These are phyloP conservation scores for Actinia tenebrosa DNA, from an alignment of 64 coral and sea anemone species.

Conservation along the genomic window DNA sequence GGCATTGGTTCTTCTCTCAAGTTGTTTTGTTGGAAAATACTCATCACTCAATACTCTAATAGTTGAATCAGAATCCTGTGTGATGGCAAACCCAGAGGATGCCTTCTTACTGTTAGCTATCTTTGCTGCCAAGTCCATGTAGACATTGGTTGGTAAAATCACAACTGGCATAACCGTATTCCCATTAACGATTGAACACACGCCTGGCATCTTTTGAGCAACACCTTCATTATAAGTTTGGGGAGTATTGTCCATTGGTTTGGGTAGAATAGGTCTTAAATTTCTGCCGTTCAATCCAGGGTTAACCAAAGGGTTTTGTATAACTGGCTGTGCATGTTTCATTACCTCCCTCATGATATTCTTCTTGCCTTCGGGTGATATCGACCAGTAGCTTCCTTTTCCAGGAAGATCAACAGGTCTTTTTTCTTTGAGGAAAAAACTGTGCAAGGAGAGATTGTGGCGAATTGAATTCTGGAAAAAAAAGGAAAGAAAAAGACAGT, in stretches of 20 bases:
- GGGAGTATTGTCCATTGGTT: slow-evolving; percentile 32
- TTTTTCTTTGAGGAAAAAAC: slow-evolving; percentile 91
- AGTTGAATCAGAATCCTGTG: not conserved
- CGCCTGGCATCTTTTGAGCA: slow-evolving; percentile 18
- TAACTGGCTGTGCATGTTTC: slow-evolving; percentile 68
- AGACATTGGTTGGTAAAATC: slow-evolving; percentile 47
- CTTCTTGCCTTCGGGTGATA: slow-evolving; percentile 97
- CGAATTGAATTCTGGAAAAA: slow-evolving; percentile 90
- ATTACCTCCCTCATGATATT: slow-evolving; percentile 87
- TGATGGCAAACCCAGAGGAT: not conserved
- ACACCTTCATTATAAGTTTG: not conserved
- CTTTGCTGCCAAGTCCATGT: slow-evolving; percentile 34
- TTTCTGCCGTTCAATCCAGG: slow-evolving; percentile 2
- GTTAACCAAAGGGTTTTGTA: slow-evolving; percentile 34
- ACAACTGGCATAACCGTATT: slow-evolving; percentile 44
- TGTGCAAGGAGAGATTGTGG: slow-evolving; percentile 95
- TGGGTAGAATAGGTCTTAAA: slow-evolving; percentile 81
- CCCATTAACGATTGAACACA: slow-evolving; percentile 19
- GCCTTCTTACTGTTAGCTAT: slow-evolving; percentile 22
- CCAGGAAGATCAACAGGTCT: slow-evolving; percentile 70
- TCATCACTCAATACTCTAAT: not conserved
- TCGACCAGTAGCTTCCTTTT: slow-evolving; percentile 91
- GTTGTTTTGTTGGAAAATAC: not conserved
- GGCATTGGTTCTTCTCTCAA: not conserved
- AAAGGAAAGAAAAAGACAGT: not conserved